These are phyloP conservation scores for Carapus acus DNA, from an alignment of 2,797 vertebrate genomes.

Conservation along the genomic window DNA sequence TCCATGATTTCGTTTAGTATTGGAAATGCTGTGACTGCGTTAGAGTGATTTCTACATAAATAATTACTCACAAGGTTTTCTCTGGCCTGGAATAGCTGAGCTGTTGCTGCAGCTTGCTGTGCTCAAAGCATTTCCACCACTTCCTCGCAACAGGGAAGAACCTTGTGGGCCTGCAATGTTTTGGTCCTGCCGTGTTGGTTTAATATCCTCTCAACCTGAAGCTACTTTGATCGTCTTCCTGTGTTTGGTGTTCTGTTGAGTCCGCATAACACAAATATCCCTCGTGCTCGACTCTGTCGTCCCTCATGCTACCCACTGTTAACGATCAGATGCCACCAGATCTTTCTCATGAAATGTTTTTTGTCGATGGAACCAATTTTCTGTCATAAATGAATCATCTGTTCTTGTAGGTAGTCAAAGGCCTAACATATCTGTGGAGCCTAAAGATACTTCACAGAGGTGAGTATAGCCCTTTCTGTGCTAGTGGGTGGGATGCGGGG, in stretches of 20 bases:
- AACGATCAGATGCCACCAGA: too few relatives aligned
- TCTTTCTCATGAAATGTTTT: background rate
- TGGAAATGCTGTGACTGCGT: background rate
- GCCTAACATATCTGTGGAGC: constrained; percentile 97
- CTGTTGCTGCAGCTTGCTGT: too few relatives aligned
- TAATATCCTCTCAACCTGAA: background rate
- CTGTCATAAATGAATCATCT: constrained; percentile 1
- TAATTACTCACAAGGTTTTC: background rate
- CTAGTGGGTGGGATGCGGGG: too few relatives aligned
- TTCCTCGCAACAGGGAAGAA: too few relatives aligned
- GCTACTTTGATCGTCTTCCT: too few relatives aligned
- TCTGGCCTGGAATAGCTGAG: too few relatives aligned
- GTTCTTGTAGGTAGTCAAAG: constrained; percentile 88
- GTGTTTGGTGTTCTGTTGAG: too few relatives aligned
- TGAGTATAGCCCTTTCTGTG: constrained; percentile 64
- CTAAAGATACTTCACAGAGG: constrained; percentile 99
- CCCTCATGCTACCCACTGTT: too few relatives aligned
- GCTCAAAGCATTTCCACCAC: too few relatives aligned
- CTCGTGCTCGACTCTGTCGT: too few relatives aligned
- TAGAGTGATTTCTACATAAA: background rate
- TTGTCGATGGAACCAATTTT: background rate
- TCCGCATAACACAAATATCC: too few relatives aligned
- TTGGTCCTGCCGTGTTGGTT: background rate
- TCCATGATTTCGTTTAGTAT: background rate
- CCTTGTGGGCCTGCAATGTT: background rate